Evolutionary conservation across 2,113 vertebrate species (phyloP).

Genomic region (Pipra filicauda): DNA sequence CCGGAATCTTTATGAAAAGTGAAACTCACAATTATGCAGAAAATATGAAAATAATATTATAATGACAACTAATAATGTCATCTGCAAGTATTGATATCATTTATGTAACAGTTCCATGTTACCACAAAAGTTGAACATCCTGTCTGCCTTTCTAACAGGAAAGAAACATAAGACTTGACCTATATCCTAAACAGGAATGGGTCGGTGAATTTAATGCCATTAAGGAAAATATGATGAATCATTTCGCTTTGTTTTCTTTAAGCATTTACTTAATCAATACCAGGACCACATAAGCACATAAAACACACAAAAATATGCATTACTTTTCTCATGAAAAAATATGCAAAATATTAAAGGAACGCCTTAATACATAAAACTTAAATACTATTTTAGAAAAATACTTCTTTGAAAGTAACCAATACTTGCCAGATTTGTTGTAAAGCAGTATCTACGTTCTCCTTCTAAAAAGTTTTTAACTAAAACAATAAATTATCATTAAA

Average conservation of each 20-base stretch:
- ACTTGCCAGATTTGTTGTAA: not conserved
- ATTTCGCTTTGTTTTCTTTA: not conserved
- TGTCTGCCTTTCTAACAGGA: not conserved
- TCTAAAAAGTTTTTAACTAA: fast-evolving
- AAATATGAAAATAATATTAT: not conserved
- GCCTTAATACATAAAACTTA: not conserved
- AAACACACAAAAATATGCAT: not conserved
- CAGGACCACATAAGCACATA: not conserved
- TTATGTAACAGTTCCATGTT: not conserved
- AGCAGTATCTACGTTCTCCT: fast-evolving
- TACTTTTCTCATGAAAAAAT: not conserved
- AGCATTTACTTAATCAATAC: not conserved
- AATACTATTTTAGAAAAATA: not conserved
- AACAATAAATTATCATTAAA: not conserved
- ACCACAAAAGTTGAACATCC: not conserved
- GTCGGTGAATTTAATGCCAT: not conserved
- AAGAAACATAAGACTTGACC: not conserved
- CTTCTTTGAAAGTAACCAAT: fast-evolving
- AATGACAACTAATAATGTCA: not conserved
- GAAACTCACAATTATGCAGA: not conserved
- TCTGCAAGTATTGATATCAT: not conserved
- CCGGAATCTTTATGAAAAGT: not conserved
- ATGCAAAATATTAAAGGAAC: not conserved
- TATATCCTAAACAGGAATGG: not conserved
- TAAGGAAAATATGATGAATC: not conserved